Conservation (phyloP, 1,140 invertebrate species). For the Cotesia glomerata region DNA sequence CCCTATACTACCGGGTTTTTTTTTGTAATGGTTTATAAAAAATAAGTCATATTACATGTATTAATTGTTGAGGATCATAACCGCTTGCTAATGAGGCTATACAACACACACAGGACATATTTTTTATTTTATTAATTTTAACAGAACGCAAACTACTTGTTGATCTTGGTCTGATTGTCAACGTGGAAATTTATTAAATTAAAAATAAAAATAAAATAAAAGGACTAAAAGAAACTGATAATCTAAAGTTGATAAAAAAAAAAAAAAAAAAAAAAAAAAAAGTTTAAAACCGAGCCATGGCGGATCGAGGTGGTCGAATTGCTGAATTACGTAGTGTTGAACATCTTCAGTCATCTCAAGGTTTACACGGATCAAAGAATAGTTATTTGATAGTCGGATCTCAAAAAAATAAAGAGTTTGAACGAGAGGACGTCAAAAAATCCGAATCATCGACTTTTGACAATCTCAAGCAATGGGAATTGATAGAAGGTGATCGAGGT, state of each 20-base stretch:
- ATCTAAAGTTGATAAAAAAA: not conserved
- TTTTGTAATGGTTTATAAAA: not conserved
- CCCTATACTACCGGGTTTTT: not conserved
- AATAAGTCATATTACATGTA: not conserved
- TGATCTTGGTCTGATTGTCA: not conserved
- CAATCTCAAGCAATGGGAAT: constrained; percentile 51
- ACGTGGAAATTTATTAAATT: not conserved
- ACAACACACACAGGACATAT: not conserved
- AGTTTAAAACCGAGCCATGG: no score
- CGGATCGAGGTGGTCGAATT: constrained; percentile 9
- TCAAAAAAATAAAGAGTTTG: constrained; percentile 17
- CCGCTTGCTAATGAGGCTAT: no score
- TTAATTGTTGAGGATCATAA: not conserved
- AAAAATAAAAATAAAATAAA: not conserved
- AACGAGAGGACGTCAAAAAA: not conserved
- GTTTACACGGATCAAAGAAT: constrained; percentile 6
- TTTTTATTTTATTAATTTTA: constrained; percentile 14
- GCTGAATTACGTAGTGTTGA: constrained; percentile 12
- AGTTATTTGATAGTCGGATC: constrained; percentile 1
- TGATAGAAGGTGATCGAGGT: constrained; percentile 47
- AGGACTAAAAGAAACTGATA: not conserved
- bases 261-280: not conserved
- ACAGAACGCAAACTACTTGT: not conserved
- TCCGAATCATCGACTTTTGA: constrained; percentile 27
- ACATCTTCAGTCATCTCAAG: constrained; percentile 5